Conservation (phyloP, 2,797 vertebrate species). For the Hyperoplus immaculatus region DNA sequence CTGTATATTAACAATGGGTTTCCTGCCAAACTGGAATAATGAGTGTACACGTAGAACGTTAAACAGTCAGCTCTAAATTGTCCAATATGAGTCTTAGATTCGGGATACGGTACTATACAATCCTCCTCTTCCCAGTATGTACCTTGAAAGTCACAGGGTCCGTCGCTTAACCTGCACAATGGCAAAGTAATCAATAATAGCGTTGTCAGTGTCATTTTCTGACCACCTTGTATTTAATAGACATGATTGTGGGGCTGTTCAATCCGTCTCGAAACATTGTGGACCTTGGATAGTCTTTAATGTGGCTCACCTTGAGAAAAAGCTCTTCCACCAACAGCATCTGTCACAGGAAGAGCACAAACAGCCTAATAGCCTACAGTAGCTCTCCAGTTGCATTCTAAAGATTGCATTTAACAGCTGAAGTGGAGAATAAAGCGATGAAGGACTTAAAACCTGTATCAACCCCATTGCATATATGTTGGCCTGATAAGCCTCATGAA, state of each 20-base stretch:
- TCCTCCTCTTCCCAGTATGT: not conserved
- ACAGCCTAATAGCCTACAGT: not conserved
- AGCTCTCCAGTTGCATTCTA: conserved; percentile 4
- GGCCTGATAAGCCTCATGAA: not conserved
- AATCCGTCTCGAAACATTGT: conserved; percentile 10
- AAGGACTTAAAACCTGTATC: not conserved
- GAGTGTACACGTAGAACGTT: not conserved
- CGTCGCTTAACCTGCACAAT: not conserved
- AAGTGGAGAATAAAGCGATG: not conserved
- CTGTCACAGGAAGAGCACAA: not conserved
- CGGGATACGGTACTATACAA: too few species aligned
- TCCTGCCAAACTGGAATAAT: not conserved
- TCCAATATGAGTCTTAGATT: not conserved
- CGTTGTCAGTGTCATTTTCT: not conserved
- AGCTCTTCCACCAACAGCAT: not conserved
- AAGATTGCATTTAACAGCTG: conserved; percentile 10
- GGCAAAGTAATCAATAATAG: conserved; percentile 5
- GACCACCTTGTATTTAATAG: not conserved
- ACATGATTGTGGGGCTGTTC: conserved; percentile 1
- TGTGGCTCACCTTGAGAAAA: not conserved
- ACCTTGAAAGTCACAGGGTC: not conserved
- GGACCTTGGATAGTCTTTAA: not conserved
- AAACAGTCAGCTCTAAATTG: not conserved
- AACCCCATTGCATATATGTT: not conserved
- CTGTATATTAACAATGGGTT: not conserved